These are phyloP conservation scores for Manis javanica DNA, from an alignment of 2,797 vertebrate genomes.

Conservation along the genomic window DNA sequence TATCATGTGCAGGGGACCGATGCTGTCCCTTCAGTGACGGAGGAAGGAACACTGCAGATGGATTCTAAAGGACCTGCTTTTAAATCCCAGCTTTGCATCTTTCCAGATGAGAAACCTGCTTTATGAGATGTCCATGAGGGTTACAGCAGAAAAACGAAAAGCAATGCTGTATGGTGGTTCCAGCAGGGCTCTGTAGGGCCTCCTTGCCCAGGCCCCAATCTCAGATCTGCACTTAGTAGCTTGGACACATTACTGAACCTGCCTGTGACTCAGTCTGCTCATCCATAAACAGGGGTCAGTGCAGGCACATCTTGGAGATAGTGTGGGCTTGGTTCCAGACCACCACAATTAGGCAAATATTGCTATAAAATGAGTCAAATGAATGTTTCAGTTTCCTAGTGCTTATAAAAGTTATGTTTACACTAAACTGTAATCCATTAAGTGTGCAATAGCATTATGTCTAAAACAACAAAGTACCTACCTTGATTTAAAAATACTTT, in stretches of 20 bases:
- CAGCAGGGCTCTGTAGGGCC: background rate
- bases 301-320: too few relatives aligned
- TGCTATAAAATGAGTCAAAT: too few relatives aligned
- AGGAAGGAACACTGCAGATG: background rate
- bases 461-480: too few relatives aligned
- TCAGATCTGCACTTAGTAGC: background rate
- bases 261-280: background rate
- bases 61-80: background rate
- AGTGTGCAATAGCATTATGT: too few relatives aligned
- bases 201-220: background rate
- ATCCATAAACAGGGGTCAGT: background rate
- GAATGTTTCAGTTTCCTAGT: too few relatives aligned
- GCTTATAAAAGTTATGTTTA: too few relatives aligned
- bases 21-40: background rate
- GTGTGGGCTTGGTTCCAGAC: too few relatives aligned
- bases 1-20: background rate
- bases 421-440: too few relatives aligned
- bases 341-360: too few relatives aligned
- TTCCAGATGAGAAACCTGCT: background rate
- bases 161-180: accelerated
- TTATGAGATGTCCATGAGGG: background rate
- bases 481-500: too few relatives aligned
- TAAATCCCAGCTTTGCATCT: background rate
- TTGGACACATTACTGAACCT: background rate
- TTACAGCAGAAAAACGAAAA: background rate